Evolutionary conservation across 2,797 vertebrate species (phyloP), one percentile per base, ranked within the genome.

Genomic region (Esox lucius): DNA sequence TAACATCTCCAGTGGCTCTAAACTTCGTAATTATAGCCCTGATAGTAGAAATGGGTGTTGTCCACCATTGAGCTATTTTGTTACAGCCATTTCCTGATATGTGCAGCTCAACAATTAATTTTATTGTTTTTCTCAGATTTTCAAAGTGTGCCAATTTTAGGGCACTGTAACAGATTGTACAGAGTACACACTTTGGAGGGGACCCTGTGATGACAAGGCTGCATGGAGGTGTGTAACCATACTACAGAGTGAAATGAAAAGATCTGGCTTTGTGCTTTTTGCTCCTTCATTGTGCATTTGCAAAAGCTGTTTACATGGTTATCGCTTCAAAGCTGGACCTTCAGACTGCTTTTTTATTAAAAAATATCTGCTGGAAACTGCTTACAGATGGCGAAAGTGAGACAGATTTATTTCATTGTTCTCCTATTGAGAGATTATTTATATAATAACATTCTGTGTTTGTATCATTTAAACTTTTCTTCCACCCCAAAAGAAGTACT

Each of bases 381-480:
- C 22, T 61, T 11, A 61, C 56, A 61, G 16, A 24, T 8, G 12
- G 39, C 15, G 46, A 5, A 42, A 69, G 42, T n/a, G 19, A 69
- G n/a, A 28, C 16, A 19, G 16, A 19, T 33, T 53, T 33, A n/a
- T 70, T 49, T n/a, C 49, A 46, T 48, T 24, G 3, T 4, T 15
- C 24, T 15, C 28, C 53, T 8, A n/a, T 24, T 8, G 42, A 66
- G 28, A 71, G 28, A 8, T 31, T 59, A 35, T 39, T 56, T 6
- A 71, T 70, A 51, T 16, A 28, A 42, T 24, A 39, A 39, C 22
- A 9, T 56, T 22, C 53, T 6, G 70, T 59, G 70, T 72, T 72
- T 72, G 70, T 72, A 42, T 72, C 53, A 42, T 62, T 72, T 61
- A 19, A 22, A 59, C 53, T 71, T 59, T 22, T 59, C 13, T 59